Evolutionary conservation across 2,888 invertebrate genomes (phyloP), one percentile per base, ranked within the genome.

Genomic region (Hypercompe scribonia): DNA sequence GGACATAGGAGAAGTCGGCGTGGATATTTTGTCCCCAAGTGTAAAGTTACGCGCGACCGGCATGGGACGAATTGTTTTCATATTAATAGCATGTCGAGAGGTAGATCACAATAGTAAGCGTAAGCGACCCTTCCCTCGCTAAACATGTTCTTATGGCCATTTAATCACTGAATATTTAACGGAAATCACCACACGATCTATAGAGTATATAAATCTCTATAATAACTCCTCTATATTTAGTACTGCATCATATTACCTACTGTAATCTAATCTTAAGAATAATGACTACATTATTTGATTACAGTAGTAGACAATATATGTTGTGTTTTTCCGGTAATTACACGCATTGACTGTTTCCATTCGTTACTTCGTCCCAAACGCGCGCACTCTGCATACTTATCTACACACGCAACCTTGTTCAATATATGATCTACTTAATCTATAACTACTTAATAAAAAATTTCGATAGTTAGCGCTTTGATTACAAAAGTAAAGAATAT

Each of bases 1-100:
- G 3, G 1, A 46, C 21, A 21, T 11, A 3, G n/a, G 28, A 13
- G 5, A 28, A 58, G 15, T 15, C 4, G 8, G 8, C 0, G n/a
- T n/a, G 4, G 2, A 15, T 8, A 54, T 28, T 58, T 0, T 89
- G 93, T 83, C 88, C 80, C 21, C 76, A 79, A 88, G 88, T 95
- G 90, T 89, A 93, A 13, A 74, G 78, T 79, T 34, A 72, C 88
- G 87, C 87, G 88, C 87, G 89, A 91, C 88, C 85, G 87, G 86
- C 91, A 88, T 93, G 95, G 94, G 95, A 92, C 90, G 93, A 95
- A 95, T 95, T 95, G 95, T 95, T 95, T 95, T 95, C 94, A 90
- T 93, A 95, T 95, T 95, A 94, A 94, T 93, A 94, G 94, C 91
- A 93, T 93, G 94, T 94, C 89, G 93, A 92, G 92, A 93, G 90